Conservation (phyloP, 2,797 vertebrate species). For the Scarus forsteni region DNA sequence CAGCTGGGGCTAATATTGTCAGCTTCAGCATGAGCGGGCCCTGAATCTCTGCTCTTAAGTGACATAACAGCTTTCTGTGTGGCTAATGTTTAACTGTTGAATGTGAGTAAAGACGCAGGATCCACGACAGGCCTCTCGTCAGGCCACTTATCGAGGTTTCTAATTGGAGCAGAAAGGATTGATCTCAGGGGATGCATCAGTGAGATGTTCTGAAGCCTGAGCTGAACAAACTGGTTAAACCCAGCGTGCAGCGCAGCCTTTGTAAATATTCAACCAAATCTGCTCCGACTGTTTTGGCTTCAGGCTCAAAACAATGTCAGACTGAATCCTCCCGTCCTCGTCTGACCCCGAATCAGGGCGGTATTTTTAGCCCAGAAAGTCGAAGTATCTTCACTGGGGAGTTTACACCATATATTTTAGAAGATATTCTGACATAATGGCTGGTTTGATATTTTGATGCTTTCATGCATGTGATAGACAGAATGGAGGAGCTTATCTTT, state of each 20-base stretch:
- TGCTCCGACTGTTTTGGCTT: constrained; percentile 47
- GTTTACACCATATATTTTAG: constrained; percentile 5
- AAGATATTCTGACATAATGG: neutral
- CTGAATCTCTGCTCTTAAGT: constrained; percentile 7
- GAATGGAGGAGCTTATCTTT: no score
- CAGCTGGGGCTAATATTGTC: constrained; percentile 8
- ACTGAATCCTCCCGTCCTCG: constrained; percentile 11
- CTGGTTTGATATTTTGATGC: neutral
- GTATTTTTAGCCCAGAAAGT: constrained; percentile 13
- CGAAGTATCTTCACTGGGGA: neutral
- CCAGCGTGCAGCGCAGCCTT: constrained; percentile 11
- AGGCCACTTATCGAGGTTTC: neutral
- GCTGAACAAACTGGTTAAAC: constrained; percentile 5
- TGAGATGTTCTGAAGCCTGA: neutral
- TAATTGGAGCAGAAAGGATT: constrained; percentile 25
- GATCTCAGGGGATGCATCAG: constrained; percentile 7
- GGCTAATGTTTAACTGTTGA: constrained; percentile 54
- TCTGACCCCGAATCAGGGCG: constrained; percentile 18
- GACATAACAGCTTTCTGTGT: constrained; percentile 24
- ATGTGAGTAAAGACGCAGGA: neutral
- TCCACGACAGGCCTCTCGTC: neutral
- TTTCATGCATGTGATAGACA: no score
- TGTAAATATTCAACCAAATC: constrained; percentile 54
- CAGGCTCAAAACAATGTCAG: constrained; percentile 22
- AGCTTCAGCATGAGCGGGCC: neutral